Conservation (phyloP, 1,140 invertebrate species). For the Drosophila nikananu region DNA sequence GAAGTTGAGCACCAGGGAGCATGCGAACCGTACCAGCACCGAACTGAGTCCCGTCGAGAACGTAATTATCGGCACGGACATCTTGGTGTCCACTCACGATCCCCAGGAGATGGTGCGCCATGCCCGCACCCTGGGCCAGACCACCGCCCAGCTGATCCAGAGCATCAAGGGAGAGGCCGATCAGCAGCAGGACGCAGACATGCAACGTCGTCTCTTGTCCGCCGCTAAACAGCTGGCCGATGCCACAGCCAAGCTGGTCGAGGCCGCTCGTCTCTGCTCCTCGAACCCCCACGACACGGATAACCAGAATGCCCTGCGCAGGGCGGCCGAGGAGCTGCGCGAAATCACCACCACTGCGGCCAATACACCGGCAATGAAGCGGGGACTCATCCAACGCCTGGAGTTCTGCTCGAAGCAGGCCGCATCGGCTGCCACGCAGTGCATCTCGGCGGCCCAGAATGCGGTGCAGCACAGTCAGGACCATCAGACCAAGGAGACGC, state of each 20-base stretch:
- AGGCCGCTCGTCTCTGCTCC: conserved; percentile 97
- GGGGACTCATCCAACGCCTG: conserved; percentile 91
- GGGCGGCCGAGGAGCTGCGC: conserved; percentile 96
- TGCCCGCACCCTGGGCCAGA: conserved; percentile 95
- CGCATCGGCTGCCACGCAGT: conserved; percentile 95
- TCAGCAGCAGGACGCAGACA: conserved; percentile 93
- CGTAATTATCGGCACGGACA: conserved; percentile 96
- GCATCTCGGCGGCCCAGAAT: conserved; percentile 94
- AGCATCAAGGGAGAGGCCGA: conserved; percentile 97
- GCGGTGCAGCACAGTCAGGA: conserved; percentile 87
- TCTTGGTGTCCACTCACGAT: conserved; percentile 94
- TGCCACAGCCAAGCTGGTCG: conserved; percentile 97
- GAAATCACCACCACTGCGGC: conserved; percentile 94
- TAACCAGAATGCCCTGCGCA: conserved; percentile 93
- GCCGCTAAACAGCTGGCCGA: conserved; percentile 97
- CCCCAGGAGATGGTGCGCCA: conserved; percentile 97
- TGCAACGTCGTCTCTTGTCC: conserved; percentile 95
- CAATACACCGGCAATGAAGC: conserved; percentile 91
- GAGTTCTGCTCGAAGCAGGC: conserved; percentile 94
- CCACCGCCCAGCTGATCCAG: conserved; percentile 96
- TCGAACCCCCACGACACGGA: conserved; percentile 93
- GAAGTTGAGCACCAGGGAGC: conserved; percentile 87
- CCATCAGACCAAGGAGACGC: conserved; percentile 86
- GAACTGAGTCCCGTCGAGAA: conserved; percentile 94
- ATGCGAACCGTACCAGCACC: conserved; percentile 87